Evolutionary conservation across 2,113 vertebrate genomes (phyloP).

Genomic region (Calcarius ornatus): DNA sequence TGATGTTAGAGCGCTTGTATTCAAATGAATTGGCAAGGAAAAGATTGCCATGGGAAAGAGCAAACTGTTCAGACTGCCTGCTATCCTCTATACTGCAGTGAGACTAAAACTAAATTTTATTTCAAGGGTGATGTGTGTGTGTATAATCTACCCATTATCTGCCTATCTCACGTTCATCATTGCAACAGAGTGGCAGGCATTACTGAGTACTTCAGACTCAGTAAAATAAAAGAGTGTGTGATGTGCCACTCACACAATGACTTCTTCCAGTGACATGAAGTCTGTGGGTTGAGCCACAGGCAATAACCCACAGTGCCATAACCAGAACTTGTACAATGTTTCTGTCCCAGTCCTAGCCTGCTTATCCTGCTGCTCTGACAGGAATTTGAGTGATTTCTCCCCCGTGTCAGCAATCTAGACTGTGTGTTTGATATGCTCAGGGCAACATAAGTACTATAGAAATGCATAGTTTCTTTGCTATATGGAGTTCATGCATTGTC

Average conservation of each 20-base stretch:
- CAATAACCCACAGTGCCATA: neutral
- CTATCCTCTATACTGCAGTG: neutral
- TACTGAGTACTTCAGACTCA: neutral
- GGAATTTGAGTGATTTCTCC: neutral
- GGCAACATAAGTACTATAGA: neutral
- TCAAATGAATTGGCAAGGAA: neutral
- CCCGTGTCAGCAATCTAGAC: neutral
- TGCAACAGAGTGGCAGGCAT: neutral
- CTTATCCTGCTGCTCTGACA: neutral
- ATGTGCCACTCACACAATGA: neutral
- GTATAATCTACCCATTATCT: neutral
- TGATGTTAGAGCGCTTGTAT: neutral
- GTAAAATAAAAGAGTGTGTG: neutral
- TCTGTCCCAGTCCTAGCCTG: neutral
- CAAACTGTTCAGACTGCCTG: neutral
- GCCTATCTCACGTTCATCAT: fast-evolving
- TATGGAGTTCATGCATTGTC: neutral
- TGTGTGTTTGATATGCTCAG: neutral
- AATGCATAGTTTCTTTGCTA: neutral
- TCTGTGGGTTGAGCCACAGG: neutral
- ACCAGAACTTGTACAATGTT: neutral
- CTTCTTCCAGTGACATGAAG: neutral
- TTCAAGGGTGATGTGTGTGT: neutral
- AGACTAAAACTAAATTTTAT: neutral
- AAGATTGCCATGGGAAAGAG: neutral